Base-by-base conservation (phyloP, 2,797 vertebrate species). In the Danio aesculapii region DNA sequence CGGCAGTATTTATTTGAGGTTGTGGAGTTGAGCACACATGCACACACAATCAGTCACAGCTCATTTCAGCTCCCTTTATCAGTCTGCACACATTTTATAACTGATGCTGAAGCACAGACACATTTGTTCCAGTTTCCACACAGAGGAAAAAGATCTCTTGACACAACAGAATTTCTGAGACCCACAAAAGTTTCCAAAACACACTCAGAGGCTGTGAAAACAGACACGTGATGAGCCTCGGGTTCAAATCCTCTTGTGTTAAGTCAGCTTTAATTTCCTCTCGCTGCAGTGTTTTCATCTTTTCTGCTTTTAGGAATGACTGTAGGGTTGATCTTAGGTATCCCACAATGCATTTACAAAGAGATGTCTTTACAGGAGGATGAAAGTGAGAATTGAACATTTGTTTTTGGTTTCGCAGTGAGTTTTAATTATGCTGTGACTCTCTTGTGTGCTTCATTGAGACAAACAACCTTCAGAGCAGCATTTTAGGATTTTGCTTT, bases 101-200 rank as follows among this genome's bases (percentile, higher is more conserved):
- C 79, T 72, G 58, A 52, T 73, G 57, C 44, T 64, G 58, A 76
- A 53, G 71, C 50, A 14, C 53, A 74, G 52, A 76, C 17, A 61
- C n/a, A 86, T 68, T 64, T 72, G 43, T 79, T 73, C 64, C 59
- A 71, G 78, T 79, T 83, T 85, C 67, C 66, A 64, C 21, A 21
- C 9, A 6, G 39, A 53, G 39, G 39, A 79, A 79, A 69, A 0
- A 46, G 6, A 47, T 63, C 69, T 55, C 59, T 39, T 64, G 39
- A 61, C 47, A 61, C 55, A 52, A 70, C 6, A 11, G 8, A 44
- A 79, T 50, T 11, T 50, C 43, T 70, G 47, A 61, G 39, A 70
- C 46, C 44, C 16, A 44, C 66, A 44, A 41, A 79, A 55, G 9
- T 62, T 63, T 79, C 19, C 77, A 64, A 79, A 79, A 72, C 58